These are phyloP conservation scores for Dysidea cf. avara DNA, from an alignment of 37 sponge, comb jelly and placozoan genomes.

Conservation along the genomic window DNA sequence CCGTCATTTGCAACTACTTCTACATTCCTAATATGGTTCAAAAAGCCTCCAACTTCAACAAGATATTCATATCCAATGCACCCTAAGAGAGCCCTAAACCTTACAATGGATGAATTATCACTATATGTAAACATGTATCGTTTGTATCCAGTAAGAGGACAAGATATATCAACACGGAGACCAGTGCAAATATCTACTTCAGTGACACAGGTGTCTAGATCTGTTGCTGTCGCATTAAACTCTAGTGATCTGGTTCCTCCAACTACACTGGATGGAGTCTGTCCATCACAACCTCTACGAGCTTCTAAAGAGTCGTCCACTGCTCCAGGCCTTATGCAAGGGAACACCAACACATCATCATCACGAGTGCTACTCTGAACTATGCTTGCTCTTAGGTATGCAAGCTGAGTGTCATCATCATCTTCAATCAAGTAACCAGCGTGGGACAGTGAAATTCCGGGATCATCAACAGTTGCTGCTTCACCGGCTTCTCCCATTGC, in stretches of 20 bases:
- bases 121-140: slow-evolving; percentile 54
- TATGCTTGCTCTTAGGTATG: slow-evolving; percentile 50
- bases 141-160: slow-evolving; percentile 30
- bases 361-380: slow-evolving; percentile 2
- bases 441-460: slow-evolving; percentile 45
- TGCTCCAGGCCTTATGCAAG: slow-evolving; percentile 33
- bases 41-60: slow-evolving; percentile 15
- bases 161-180: slow-evolving; percentile 53
- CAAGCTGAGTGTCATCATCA: slow-evolving; percentile 44
- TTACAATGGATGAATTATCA: slow-evolving; percentile 17
- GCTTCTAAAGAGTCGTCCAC: background rate
- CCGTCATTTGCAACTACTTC: slow-evolving; percentile 51
- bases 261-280: too few species aligned
- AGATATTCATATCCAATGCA: slow-evolving; percentile 65
- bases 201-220: slow-evolving; percentile 45
- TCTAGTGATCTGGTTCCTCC: too few species aligned
- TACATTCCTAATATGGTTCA: slow-evolving; percentile 30
- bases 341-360: slow-evolving; percentile 58
- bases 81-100: slow-evolving; percentile 57
- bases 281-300: slow-evolving; percentile 5
- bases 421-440: slow-evolving; percentile 66
- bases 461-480: slow-evolving; percentile 26
- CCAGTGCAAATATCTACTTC: slow-evolving; percentile 56
- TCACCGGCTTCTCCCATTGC: slow-evolving; percentile 64
- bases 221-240: too few species aligned